Percentiles rank a stretch among this genome's conserved stretches.
Evolutionary conservation across 2,797 vertebrate species (phyloP).

Genomic region (Oreonectes daqikongensis): DNA sequence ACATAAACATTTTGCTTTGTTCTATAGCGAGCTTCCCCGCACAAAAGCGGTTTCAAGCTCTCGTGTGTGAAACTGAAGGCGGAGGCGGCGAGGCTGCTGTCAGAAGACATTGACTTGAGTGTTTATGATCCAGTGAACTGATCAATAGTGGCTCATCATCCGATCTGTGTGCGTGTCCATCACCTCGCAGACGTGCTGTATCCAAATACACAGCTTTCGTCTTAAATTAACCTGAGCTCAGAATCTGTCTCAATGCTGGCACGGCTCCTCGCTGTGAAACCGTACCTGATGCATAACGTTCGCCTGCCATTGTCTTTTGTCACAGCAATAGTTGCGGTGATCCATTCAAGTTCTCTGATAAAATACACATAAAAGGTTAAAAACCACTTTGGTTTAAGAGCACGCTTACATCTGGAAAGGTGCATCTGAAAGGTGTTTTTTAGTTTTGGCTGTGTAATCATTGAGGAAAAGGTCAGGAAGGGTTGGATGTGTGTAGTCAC

Average conservation of each 20-base stretch:
- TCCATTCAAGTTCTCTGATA: slow-evolving; percentile 16
- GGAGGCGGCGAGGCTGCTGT: slow-evolving; percentile 73
- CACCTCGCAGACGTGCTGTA: slow-evolving; percentile 65
- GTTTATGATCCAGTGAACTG: slow-evolving; percentile 70
- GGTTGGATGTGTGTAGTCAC: too few species aligned
- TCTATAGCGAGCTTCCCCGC: slow-evolving; percentile 68
- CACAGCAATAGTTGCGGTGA: slow-evolving; percentile 7
- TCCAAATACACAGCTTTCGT: slow-evolving; percentile 73
- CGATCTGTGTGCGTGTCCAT: slow-evolving; percentile 69
- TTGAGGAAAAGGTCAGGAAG: too few species aligned
- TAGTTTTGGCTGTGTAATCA: too few species aligned
- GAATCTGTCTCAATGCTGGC: slow-evolving; percentile 51
- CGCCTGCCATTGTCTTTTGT: slow-evolving; percentile 44
- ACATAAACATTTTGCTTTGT: slow-evolving; percentile 63
- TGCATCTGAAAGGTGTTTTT: too few species aligned
- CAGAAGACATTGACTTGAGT: slow-evolving; percentile 74
- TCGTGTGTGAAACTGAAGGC: slow-evolving; percentile 79
- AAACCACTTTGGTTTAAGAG: background rate
- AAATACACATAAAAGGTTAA: slow-evolving; percentile 16
- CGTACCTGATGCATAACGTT: slow-evolving; percentile 35
- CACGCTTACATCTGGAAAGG: background rate
- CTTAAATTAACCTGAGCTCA: slow-evolving; percentile 69
- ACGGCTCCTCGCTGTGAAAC: slow-evolving; percentile 43
- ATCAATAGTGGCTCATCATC: slow-evolving; percentile 76
- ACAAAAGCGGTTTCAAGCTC: slow-evolving; percentile 64